phyloP scores from a whole-genome alignment of 2,797 vertebrate species.

The Enteromius mattozi region DNA sequence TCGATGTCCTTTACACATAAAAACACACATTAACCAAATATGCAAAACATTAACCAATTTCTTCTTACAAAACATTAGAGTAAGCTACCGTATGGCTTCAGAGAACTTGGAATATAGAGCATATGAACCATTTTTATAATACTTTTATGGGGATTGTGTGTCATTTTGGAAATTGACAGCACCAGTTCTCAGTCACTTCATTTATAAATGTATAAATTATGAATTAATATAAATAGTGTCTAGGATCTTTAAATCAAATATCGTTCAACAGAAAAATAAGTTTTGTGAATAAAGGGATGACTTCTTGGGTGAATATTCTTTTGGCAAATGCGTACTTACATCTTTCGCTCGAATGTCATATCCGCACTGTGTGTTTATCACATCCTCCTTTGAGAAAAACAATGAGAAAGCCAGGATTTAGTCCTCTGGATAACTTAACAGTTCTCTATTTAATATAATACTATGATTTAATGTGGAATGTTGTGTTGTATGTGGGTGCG shows the following conservation, averaged over 20 bases:
- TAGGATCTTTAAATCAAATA: not conserved
- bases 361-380: conserved; percentile 99
- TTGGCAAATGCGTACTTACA: conserved; percentile 78
- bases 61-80: not conserved
- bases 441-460: no score
- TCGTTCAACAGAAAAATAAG: not conserved
- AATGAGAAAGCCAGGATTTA: not conserved
- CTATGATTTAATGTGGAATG: no score
- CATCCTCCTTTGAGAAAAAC: conserved; percentile 87
- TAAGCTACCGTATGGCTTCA: not conserved
- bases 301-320: not conserved
- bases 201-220: not conserved
- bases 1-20: conserved; percentile 85
- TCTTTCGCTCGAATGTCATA: conserved; percentile 95
- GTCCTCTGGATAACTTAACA: not conserved
- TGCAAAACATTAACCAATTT: not conserved
- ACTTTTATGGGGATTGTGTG: not conserved
- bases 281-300: not conserved
- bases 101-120: not conserved
- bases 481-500: conserved; percentile 2
- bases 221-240: not conserved
- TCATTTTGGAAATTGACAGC: not conserved
- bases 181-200: not conserved
- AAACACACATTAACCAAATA: conserved; percentile 19
- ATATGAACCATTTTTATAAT: no score